A percentile compares a stretch with the other conserved stretches of the same genome.
These are phyloP conservation scores for Cheirogaleus major DNA, from an alignment of 2,797 vertebrate genomes.

Conservation along the genomic window DNA sequence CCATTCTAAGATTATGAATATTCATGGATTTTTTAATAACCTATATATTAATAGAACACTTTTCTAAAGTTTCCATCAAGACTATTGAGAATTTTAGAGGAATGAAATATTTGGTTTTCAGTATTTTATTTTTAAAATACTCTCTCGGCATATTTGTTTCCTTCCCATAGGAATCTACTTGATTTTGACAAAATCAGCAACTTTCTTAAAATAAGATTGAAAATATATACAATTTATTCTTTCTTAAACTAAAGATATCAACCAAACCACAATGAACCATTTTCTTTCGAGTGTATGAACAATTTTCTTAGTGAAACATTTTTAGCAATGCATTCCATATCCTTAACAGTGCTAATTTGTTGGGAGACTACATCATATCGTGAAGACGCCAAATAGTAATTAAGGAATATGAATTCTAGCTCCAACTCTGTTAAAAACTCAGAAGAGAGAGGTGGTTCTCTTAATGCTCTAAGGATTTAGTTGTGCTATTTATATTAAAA, in stretches of 20 bases:
- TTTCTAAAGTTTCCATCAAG: background rate
- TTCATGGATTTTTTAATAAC: background rate
- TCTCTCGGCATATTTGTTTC: background rate
- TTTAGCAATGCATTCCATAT: background rate
- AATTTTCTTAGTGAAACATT: background rate
- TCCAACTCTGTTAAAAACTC: background rate
- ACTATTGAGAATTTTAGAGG: background rate
- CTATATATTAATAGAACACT: background rate
- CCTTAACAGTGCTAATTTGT: background rate
- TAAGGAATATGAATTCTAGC: background rate
- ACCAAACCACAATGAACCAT: background rate
- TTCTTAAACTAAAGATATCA: background rate
- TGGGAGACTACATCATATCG: background rate
- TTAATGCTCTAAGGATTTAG: background rate
- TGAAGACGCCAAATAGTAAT: background rate
- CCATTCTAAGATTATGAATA: background rate
- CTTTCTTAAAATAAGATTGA: background rate
- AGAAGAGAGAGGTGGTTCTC: background rate
- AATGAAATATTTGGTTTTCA: background rate
- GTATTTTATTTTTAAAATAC: background rate
- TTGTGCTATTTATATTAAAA: background rate
- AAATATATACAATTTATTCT: background rate
- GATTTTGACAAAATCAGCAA: background rate
- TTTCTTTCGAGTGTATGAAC: background rate
- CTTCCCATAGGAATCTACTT: background rate